Conservation (phyloP, 2,113 vertebrate species). For the Chinchilla lanigera region DNA sequence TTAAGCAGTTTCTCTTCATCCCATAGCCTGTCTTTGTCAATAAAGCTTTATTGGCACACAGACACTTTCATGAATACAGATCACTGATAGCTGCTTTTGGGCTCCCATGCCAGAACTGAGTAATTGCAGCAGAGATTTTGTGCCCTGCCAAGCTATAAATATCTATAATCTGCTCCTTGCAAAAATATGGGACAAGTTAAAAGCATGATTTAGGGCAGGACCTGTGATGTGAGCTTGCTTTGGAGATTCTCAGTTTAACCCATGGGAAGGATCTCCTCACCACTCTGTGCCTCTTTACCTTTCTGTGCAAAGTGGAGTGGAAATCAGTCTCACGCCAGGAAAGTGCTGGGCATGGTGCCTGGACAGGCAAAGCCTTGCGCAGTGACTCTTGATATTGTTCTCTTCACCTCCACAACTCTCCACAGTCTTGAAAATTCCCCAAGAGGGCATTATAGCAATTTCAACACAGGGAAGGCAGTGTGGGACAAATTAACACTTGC, state of each 20-base stretch:
- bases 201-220: rapidly evolving
- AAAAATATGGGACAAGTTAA: background rate
- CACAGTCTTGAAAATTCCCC: background rate
- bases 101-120: background rate
- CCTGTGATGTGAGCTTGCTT: background rate
- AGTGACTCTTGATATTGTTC: rapidly evolving
- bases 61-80: background rate
- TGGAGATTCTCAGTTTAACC: rapidly evolving
- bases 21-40: background rate
- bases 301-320: background rate
- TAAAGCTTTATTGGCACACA: background rate
- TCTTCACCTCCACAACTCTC: background rate
- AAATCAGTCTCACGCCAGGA: too few species aligned
- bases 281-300: background rate
- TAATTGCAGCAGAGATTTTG: background rate
- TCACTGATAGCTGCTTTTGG: background rate
- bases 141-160: background rate
- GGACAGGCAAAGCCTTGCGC: too few species aligned
- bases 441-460: rapidly evolving
- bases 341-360: background rate
- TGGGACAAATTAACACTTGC: background rate
- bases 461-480: rapidly evolving
- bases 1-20: background rate
- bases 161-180: background rate
- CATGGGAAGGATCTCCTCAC: background rate